Evolutionary conservation across 2,113 vertebrate genomes (phyloP).

Genomic region (Zosterops borbonicus): DNA sequence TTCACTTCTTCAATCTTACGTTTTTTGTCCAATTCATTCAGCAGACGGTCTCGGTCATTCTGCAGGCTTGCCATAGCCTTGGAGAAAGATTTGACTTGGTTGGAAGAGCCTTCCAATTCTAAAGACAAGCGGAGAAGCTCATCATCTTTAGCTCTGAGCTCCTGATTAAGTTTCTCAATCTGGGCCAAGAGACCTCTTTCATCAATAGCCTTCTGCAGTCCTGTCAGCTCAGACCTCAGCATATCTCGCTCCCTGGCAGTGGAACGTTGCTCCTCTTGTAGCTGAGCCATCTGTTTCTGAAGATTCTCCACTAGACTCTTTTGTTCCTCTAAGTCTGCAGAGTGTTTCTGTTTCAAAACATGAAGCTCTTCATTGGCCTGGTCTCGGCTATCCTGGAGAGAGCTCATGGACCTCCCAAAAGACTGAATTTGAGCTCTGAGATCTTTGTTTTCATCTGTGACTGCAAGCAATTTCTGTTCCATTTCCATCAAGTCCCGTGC

Average conservation of each 20-base stretch:
- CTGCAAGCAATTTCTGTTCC: constrained; percentile 85
- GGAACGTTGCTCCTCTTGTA: constrained; percentile 39
- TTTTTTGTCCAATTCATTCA: constrained; percentile 58
- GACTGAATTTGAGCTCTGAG: constrained; percentile 85
- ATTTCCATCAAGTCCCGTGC: constrained; percentile 87
- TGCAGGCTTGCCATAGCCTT: constrained; percentile 76
- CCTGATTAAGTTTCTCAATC: constrained; percentile 62
- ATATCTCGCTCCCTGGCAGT: constrained; percentile 25
- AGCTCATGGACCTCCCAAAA: constrained; percentile 89
- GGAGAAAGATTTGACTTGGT: constrained; percentile 73
- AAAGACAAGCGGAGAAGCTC: constrained; percentile 67
- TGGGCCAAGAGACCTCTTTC: constrained; percentile 30
- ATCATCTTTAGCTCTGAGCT: constrained; percentile 68
- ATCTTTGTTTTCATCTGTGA: constrained; percentile 79
- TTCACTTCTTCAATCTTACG: constrained; percentile 57
- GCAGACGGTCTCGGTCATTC: constrained; percentile 69
- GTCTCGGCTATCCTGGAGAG: constrained; percentile 89
- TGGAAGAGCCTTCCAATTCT: constrained; percentile 76
- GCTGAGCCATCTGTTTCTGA: constrained; percentile 39
- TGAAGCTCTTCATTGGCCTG: constrained; percentile 74
- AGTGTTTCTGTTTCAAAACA: constrained; percentile 60
- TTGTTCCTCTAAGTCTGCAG: constrained; percentile 51
- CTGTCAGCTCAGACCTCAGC: constrained; percentile 33
- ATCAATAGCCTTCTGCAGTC: constrained; percentile 15
- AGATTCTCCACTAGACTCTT: constrained; percentile 20